phyloP scores from a whole-genome alignment of 2,888 invertebrate genomes.

The Pollenia amentaria region DNA sequence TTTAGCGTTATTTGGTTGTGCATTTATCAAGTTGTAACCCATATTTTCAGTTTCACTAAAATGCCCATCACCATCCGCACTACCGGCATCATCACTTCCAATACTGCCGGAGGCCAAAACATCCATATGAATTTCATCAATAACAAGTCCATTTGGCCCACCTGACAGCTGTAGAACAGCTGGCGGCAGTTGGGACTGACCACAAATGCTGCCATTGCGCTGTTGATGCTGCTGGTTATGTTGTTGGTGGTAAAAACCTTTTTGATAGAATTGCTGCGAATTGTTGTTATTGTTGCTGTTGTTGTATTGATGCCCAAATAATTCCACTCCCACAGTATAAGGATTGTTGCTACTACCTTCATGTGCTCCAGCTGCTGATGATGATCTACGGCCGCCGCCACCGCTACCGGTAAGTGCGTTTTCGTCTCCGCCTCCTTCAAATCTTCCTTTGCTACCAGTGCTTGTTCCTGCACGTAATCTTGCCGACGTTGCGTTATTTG shows the following conservation, averaged over 20 bases:
- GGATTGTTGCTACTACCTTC: slow-evolving; percentile 56
- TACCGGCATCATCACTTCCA: slow-evolving; percentile 81
- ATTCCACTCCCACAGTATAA: slow-evolving; percentile 70
- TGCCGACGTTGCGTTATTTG: slow-evolving; percentile 76
- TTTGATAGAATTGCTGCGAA: slow-evolving; percentile 76
- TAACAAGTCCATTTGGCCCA: slow-evolving; percentile 67
- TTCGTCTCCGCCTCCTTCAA: slow-evolving; percentile 65
- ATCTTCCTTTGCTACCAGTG: slow-evolving; percentile 49
- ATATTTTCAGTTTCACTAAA: slow-evolving; percentile 85
- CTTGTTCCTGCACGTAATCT: slow-evolving; percentile 77
- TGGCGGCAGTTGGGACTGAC: slow-evolving; percentile 46
- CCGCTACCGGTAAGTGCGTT: slow-evolving; percentile 61
- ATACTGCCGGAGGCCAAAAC: slow-evolving; percentile 80
- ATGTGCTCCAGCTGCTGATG: slow-evolving; percentile 7
- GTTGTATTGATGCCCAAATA: slow-evolving; percentile 77
- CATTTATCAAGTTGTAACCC: slow-evolving; percentile 84
- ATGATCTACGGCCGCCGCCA: slow-evolving; percentile 48
- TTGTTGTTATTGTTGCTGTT: slow-evolving; percentile 75
- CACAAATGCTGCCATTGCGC: slow-evolving; percentile 78
- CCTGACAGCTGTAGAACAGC: slow-evolving; percentile 73
- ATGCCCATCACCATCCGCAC: slow-evolving; percentile 84
- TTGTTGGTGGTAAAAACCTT: slow-evolving; percentile 74
- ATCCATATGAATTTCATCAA: slow-evolving; percentile 78
- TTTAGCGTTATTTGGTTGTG: slow-evolving; percentile 75
- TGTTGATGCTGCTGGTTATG: slow-evolving; percentile 77